Conservation (phyloP, 2,797 vertebrate species). For the Microctenopoma steveboyesi region DNA sequence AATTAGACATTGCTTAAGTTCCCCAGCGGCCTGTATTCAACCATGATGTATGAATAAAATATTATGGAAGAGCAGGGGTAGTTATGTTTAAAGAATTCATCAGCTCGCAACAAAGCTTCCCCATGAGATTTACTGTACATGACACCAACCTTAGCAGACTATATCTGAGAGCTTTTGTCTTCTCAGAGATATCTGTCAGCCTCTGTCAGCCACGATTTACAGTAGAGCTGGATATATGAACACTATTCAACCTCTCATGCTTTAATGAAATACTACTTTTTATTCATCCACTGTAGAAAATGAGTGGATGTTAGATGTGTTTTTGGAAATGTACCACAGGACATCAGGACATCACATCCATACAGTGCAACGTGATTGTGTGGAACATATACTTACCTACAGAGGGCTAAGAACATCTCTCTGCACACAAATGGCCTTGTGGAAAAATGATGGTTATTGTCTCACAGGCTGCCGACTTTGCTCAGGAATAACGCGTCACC, state of each 20-base stretch:
- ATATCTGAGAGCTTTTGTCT: slow-evolving; percentile 36
- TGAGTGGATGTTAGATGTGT: background rate
- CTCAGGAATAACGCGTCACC: slow-evolving; percentile 34
- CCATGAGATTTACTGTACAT: slow-evolving; percentile 47
- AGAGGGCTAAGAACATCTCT: slow-evolving; percentile 2
- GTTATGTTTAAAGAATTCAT: slow-evolving; percentile 68
- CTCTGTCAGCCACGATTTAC: slow-evolving; percentile 43
- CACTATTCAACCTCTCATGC: background rate
- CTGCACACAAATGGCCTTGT: slow-evolving; percentile 22
- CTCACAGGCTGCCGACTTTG: slow-evolving; percentile 36
- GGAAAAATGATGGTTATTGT: slow-evolving; percentile 28
- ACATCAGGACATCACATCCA: slow-evolving; percentile 14
- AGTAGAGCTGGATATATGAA: background rate
- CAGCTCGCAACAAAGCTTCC: slow-evolving; percentile 53
- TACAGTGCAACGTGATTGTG: slow-evolving; percentile 24
- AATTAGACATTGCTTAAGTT: slow-evolving; percentile 20
- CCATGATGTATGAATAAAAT: slow-evolving; percentile 62
- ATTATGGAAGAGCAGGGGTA: slow-evolving; percentile 43
- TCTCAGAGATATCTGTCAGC: slow-evolving; percentile 28
- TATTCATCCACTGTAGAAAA: too few relatives aligned
- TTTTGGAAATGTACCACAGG: slow-evolving; percentile 20
- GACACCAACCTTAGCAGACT: slow-evolving; percentile 36
- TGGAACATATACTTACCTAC: slow-evolving; percentile 28
- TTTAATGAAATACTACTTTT: too few relatives aligned
- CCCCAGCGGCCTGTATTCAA: slow-evolving; percentile 20